Base-by-base conservation (phyloP, 2,797 vertebrate genomes). In the Urosaurus nigricauda region DNA sequence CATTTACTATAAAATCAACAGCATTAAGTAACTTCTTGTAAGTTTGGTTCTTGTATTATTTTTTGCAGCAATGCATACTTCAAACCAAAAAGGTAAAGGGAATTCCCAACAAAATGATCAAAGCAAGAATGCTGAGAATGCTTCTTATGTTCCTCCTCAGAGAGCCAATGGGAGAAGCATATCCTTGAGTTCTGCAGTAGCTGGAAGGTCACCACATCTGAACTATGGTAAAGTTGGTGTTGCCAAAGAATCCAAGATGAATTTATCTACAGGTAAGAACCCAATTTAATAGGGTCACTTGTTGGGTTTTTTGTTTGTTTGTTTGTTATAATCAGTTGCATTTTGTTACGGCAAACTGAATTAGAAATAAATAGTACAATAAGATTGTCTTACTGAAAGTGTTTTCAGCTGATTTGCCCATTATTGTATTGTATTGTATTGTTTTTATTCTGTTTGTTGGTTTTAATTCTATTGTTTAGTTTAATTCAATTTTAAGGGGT, bases 11-110 rank as follows among this genome's bases (percentile, higher is more conserved):
- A 32, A 40, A 65, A 83, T 82, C 80, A 90, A 82, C 53, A 89
- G 79, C 35, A 79, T 51, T 47, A 58, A 84, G 37, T 79, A 84
- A 35, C 60, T 85, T 83, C 80, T 83, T 29, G 21, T 6, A 35
- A 12, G 29, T 83, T 82, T 65, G 85, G 26, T 90, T 68, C 51
- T 79, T 83, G n/a, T 86, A 70, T n/a, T 91, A 90, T 84, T 70
- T 73, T 79, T 91, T 91, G 63, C 83, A 95, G 92, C 89, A 91
- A 70, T 84, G 79, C 91, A 93, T 80, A 8, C 89, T 79, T 90
- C 93, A 89, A 93, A 93, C 79, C 37, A 90, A 81, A 89, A 95
- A 94, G 91, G 81, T 60, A 96, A 96, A 92, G 85, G 91, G 86
- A 91, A 70, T 91, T 94, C 91, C 86, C 95, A 94, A 85, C 91